These are phyloP conservation scores for Solea senegalensis DNA, from an alignment of 2,113 vertebrate genomes.

Conservation along the genomic window DNA sequence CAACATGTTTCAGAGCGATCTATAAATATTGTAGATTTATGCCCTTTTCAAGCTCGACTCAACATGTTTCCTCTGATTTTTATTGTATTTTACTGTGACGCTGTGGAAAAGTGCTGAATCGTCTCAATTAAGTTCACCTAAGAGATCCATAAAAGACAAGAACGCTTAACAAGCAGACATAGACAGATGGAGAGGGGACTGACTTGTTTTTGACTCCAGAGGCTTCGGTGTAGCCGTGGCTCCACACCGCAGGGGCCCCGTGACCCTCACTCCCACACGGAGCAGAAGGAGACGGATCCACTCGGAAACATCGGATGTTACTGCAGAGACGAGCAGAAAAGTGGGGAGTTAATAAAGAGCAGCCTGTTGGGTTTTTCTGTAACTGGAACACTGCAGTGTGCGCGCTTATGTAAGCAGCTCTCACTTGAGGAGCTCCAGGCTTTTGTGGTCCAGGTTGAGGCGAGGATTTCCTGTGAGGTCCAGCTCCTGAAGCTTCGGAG, in stretches of 20 bases:
- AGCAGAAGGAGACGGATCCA: conserved; percentile 87
- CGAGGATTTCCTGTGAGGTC: conserved; percentile 96
- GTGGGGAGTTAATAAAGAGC: rapidly evolving
- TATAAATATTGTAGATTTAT: not conserved
- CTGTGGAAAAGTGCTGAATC: conserved; percentile 9
- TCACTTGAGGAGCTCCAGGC: conserved; percentile 95
- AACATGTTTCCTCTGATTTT: not conserved
- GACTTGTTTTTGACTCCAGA: conserved; percentile 97
- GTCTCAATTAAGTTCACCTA: not conserved
- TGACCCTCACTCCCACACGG: conserved; percentile 84
- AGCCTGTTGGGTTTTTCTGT: not conserved
- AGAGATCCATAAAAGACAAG: too few species aligned
- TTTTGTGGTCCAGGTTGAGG: conserved; percentile 93
- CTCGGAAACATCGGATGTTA: conserved; percentile 96
- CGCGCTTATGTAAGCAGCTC: conserved; percentile 4
- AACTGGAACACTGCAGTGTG: not conserved
- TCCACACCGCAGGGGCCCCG: conserved; percentile 93
- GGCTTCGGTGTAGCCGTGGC: conserved; percentile 94
- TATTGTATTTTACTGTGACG: not conserved
- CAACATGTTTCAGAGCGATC: not conserved
- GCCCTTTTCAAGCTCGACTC: not conserved
- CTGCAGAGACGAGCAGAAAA: conserved; percentile 70
- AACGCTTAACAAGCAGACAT: too few species aligned
- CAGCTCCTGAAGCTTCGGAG: conserved; percentile 92
- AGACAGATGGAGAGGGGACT: conserved; percentile 28